Conservation (phyloP, 2,113 vertebrate genomes). For the Calypte anna region DNA sequence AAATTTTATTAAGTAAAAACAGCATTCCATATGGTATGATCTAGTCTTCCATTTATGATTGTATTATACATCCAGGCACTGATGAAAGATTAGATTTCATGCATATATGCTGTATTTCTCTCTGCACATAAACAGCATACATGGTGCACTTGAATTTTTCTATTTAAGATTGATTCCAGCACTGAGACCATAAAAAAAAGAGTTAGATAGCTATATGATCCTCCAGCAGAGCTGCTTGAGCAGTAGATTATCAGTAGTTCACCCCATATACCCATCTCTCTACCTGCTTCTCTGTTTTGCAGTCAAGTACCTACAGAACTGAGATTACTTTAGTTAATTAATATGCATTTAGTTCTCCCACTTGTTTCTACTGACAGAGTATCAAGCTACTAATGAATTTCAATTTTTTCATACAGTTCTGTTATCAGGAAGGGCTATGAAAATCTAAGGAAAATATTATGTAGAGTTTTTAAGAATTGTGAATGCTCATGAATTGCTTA, state of each 20-base stretch:
- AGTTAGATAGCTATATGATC: neutral
- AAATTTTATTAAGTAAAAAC: neutral
- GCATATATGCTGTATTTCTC: neutral
- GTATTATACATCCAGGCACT: neutral
- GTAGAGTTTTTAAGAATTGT: neutral
- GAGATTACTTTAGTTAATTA: neutral
- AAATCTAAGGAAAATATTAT: neutral
- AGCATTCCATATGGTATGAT: neutral
- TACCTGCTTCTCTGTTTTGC: neutral
- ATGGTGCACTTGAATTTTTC: neutral
- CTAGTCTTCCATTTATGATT: slow-evolving; percentile 18
- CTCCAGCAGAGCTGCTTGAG: neutral
- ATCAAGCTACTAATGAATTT: neutral
- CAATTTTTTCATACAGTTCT: neutral
- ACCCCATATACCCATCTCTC: neutral
- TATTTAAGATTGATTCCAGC: neutral
- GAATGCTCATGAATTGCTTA: neutral
- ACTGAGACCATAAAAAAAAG: neutral
- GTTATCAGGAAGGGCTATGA: neutral
- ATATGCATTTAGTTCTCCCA: neutral
- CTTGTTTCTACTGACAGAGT: neutral
- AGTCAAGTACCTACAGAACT: neutral
- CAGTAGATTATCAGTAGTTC: neutral
- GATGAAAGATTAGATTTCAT: neutral
- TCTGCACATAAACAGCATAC: neutral